Percentiles rank a stretch among this genome's conserved stretches.
Evolutionary conservation across 2,888 invertebrate species (phyloP).

Genomic region (Cybosia mesomella): DNA sequence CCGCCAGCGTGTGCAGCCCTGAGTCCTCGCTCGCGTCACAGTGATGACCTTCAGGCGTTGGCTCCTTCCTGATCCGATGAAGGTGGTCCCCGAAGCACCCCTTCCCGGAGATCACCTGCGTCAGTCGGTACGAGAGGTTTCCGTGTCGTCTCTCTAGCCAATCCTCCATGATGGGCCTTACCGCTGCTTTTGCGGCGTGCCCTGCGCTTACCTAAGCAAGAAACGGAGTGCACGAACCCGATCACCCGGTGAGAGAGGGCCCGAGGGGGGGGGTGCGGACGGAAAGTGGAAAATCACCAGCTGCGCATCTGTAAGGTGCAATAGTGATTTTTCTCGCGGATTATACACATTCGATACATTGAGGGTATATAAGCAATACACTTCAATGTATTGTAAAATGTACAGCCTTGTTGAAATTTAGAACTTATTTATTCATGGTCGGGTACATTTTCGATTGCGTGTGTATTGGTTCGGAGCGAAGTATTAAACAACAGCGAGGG

Average conservation of each 20-base stretch:
- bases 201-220: no score
- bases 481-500: background rate
- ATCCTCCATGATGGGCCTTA: no score
- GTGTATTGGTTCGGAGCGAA: background rate
- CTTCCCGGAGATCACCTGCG: no score
- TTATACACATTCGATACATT: slow-evolving; percentile 54
- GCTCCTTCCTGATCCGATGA: no score
- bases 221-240: background rate
- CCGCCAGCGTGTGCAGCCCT: no score
- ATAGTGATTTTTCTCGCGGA: slow-evolving; percentile 57
- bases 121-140: no score
- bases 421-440: background rate
- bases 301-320: slow-evolving; percentile 60
- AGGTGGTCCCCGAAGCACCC: no score
- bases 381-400: slow-evolving; percentile 38
- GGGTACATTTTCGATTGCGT: background rate
- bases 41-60: no score
- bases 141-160: no score
- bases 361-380: slow-evolving; percentile 51
- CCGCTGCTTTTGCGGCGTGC: no score
- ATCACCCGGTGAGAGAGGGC: no score
- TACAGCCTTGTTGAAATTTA: background rate
- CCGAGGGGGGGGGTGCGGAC: background rate
- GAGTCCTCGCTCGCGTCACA: no score
- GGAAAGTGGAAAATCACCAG: slow-evolving; percentile 55